phyloP scores from a whole-genome alignment of 1,140 invertebrate genomes.

The Scaptomyza montana region DNA sequence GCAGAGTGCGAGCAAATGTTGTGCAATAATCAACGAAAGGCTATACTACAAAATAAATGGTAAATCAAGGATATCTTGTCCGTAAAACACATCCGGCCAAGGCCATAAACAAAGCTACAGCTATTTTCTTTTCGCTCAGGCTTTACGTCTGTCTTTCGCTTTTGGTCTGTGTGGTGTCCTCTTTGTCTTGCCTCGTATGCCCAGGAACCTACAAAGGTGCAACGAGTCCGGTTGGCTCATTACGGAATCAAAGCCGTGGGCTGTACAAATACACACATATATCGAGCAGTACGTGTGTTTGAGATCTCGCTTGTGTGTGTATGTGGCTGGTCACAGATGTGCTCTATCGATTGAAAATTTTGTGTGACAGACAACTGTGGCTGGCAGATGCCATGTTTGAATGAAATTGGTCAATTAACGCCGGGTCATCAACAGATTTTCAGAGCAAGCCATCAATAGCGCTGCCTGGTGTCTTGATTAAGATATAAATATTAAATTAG shows the following conservation, averaged over 20 bases:
- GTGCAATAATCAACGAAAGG: constrained; percentile 79
- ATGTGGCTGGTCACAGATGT: constrained; percentile 64
- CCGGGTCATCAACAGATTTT: constrained; percentile 70
- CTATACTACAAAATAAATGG: constrained; percentile 79
- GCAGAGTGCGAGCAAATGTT: constrained; percentile 57
- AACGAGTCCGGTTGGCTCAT: constrained; percentile 62
- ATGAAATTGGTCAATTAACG: constrained; percentile 78
- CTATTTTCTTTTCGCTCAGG: constrained; percentile 24
- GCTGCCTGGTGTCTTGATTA: constrained; percentile 62
- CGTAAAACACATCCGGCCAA: constrained; percentile 72
- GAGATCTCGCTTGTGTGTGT: constrained; percentile 1
- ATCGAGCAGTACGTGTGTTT: constrained; percentile 6
- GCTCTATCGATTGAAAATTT: constrained; percentile 72
- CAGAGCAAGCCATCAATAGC: constrained; percentile 55
- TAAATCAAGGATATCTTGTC: constrained; percentile 72
- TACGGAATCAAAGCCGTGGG: constrained; percentile 72
- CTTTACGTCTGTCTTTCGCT: not conserved
- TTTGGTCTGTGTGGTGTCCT: constrained; percentile 7
- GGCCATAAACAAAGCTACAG: constrained; percentile 60
- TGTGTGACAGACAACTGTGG: constrained; percentile 57
- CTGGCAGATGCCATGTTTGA: constrained; percentile 42
- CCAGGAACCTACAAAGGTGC: constrained; percentile 64
- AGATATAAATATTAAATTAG: constrained; percentile 82
- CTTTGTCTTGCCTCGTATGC: constrained; percentile 11
- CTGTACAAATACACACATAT: constrained; percentile 46